phyloP scores from a whole-genome alignment of 2,113 vertebrate genomes.

The Scophthalmus maximus region DNA sequence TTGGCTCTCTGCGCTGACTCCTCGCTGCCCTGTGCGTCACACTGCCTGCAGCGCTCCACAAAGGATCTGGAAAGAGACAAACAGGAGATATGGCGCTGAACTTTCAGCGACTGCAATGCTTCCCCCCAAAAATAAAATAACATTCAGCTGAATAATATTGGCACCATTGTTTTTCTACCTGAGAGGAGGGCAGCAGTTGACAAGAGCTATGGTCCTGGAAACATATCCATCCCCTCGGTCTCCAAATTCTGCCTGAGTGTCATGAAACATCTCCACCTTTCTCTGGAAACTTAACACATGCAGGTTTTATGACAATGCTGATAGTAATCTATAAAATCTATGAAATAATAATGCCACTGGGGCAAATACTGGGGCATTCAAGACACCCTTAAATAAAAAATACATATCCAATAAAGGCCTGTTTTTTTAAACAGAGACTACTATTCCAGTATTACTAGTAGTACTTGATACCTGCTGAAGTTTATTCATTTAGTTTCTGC shows the following conservation, averaged over 20 bases:
- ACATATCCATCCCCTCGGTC: conserved; percentile 81
- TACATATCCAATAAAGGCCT: background rate
- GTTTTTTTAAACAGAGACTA: background rate
- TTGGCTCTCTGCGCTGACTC: conserved; percentile 81
- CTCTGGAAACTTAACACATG: conserved; percentile 87
- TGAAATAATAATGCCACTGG: background rate
- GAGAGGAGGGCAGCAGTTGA: conserved; percentile 91
- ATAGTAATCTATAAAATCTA: no score
- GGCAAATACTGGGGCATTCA: background rate
- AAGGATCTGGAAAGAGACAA: conserved; percentile 80
- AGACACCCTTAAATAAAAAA: background rate
- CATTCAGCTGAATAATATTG: background rate
- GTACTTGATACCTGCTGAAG: background rate
- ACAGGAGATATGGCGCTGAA: conserved; percentile 4
- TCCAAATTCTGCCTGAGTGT: conserved; percentile 81
- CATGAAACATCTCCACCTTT: conserved; percentile 89
- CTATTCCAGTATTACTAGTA: background rate
- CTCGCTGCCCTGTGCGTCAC: conserved; percentile 86
- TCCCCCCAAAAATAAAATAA: background rate
- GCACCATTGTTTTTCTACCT: conserved; percentile 66
- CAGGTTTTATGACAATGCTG: conserved; percentile 7
- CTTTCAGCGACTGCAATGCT: background rate
- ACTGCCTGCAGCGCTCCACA: conserved; percentile 86
- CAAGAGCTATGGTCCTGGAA: conserved; percentile 85
- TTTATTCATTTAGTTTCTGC: no score